These are phyloP conservation scores for Babyrousa celebensis DNA, from an alignment of 2,797 vertebrate species.

Conservation along the genomic window DNA sequence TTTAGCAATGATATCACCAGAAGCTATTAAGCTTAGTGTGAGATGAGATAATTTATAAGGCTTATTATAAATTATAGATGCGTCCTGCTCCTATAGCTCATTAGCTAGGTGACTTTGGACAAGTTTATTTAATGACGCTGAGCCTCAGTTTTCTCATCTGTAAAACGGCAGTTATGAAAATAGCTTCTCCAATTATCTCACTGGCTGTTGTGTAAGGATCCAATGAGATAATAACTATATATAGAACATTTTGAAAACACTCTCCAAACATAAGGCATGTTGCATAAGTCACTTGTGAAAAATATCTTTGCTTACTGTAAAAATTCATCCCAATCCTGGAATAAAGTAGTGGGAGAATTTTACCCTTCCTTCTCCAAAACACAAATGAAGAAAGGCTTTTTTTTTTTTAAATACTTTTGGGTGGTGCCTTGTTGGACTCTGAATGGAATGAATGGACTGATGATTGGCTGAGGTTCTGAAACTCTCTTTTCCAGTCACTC, in stretches of 20 bases:
- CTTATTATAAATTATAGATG: no score
- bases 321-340: background rate
- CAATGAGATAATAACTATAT: constrained; percentile 74
- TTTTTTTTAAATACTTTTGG: background rate
- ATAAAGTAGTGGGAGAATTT: background rate
- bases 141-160: constrained; percentile 80
- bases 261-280: background rate
- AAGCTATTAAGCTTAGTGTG: constrained; percentile 76
- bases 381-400: constrained; percentile 25
- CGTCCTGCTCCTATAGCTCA: constrained; percentile 49
- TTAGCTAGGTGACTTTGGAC: constrained; percentile 74
- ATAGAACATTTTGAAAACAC: constrained; percentile 49
- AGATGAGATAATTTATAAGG: constrained; percentile 82
- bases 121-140: constrained; percentile 26
- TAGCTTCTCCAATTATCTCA: constrained; percentile 78
- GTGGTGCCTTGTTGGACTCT: background rate
- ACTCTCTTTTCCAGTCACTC: background rate
- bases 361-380: constrained; percentile 18
- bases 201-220: constrained; percentile 70
- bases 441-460: background rate
- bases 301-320: constrained; percentile 24
- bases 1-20: constrained; percentile 82
- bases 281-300: constrained; percentile 57
- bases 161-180: constrained; percentile 76
- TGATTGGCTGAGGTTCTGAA: background rate